A percentile compares a stretch with the other conserved stretches of the same genome.
phyloP scores from a whole-genome alignment of 2,797 vertebrate genomes.

The Leptatherina wallacei region DNA sequence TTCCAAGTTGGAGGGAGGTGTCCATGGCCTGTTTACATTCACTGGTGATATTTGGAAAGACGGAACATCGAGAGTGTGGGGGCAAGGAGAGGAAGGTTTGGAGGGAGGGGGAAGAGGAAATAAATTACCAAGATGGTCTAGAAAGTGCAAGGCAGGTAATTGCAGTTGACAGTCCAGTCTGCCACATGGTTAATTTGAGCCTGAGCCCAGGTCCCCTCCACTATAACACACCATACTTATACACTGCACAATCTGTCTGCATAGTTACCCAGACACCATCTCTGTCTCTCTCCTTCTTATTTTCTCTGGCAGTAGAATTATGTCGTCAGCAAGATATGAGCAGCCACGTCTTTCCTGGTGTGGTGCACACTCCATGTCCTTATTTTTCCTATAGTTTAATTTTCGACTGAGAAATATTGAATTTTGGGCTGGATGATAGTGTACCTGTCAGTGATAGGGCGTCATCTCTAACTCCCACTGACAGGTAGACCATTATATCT shows the following conservation, averaged over 20 bases:
- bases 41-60: constrained; percentile 72
- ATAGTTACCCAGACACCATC: constrained; percentile 66
- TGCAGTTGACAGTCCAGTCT: constrained; percentile 90
- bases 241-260: constrained; percentile 84
- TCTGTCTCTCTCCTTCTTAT: constrained; percentile 37
- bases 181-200: constrained; percentile 95
- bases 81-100: constrained; percentile 62
- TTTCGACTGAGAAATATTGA: constrained; percentile 79
- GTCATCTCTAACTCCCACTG: constrained; percentile 92
- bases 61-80: constrained; percentile 38
- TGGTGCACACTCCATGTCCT: constrained; percentile 78
- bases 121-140: constrained; percentile 80
- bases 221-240: constrained; percentile 88
- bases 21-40: constrained; percentile 77
- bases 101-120: constrained; percentile 70
- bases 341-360: constrained; percentile 88
- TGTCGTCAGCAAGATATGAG: constrained; percentile 95
- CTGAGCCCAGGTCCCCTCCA: constrained; percentile 88
- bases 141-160: constrained; percentile 91
- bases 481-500: constrained; percentile 94
- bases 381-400: constrained; percentile 81
- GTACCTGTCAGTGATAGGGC: constrained; percentile 95
- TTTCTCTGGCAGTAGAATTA: constrained; percentile 77
- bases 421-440: constrained; percentile 91
- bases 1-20: constrained; percentile 72